phyloP scores from a whole-genome alignment of 2,797 vertebrate species.

The Anguilla obscura region DNA sequence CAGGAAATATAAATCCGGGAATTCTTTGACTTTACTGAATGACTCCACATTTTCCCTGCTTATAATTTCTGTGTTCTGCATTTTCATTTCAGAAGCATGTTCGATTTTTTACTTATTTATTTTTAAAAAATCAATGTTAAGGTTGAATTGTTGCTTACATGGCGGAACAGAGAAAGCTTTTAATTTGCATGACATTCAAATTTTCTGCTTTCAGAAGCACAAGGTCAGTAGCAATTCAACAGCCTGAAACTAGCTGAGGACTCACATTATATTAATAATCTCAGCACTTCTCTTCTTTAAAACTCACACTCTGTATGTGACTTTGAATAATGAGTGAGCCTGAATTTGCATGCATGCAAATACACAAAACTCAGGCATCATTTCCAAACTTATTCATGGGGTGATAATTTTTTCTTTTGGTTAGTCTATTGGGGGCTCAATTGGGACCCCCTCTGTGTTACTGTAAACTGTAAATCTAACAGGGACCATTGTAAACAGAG shows the following conservation, averaged over 20 bases:
- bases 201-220: conserved; percentile 53
- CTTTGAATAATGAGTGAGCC: background rate
- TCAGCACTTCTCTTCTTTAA: conserved; percentile 22
- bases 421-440: conserved; percentile 30
- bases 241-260: background rate
- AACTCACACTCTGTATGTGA: conserved; percentile 12
- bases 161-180: conserved; percentile 33
- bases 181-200: conserved; percentile 51
- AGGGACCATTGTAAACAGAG: conserved; percentile 44
- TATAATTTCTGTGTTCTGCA: conserved; percentile 48
- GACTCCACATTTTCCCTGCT: conserved; percentile 38
- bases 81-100: conserved; percentile 42
- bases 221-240: conserved; percentile 43
- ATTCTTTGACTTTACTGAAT: conserved; percentile 35
- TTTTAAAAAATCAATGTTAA: conserved; percentile 24
- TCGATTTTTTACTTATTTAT: conserved; percentile 24
- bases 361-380: no score
- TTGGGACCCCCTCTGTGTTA: conserved; percentile 21
- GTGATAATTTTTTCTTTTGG: conserved; percentile 17
- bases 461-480: conserved; percentile 37
- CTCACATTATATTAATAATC: conserved; percentile 43
- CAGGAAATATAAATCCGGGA: background rate
- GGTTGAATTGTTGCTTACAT: conserved; percentile 23
- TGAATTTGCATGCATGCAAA: conserved; percentile 19
- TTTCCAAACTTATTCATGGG: background rate